Base-by-base conservation (phyloP, 1,140 invertebrate genomes). In the Papilio dardanus region DNA sequence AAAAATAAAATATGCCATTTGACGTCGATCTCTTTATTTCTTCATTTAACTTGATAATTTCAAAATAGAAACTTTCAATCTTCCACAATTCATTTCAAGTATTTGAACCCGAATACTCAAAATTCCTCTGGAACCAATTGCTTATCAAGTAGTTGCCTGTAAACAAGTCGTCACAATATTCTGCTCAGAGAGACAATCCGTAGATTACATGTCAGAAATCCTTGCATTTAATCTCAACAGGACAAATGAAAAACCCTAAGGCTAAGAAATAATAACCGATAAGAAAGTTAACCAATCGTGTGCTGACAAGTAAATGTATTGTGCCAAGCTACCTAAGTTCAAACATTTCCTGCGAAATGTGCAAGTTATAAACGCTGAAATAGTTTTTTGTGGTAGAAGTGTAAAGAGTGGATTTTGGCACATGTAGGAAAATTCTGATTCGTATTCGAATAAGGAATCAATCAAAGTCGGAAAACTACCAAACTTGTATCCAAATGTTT, bases 401-500 rank as follows among this genome's bases (percentile, higher is more conserved):
- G n/a, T 37, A 37, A 37, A 37, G 7, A 37, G 35, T 7, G 35
- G 35, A 8, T 37, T 37, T 37, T 37, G 35, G 35, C 35, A 37
- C 3, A 54, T 54, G 46, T 19, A 24, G 21, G 8, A 24, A 24
- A 54, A 12, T 54, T 24, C 2, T 21, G 7, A 54, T 54, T 54
- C 50, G 50, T 54, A 54, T 54, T 54, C 21, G 19, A 54, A 24
- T 12, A 54, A 54, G 50, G 21, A 54, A 54, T 54, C 19, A 54
- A 8, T 54, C n/a, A n/a, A n/a, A n/a, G 21, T 54, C 50, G 50
- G 50, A 54, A 54, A 54, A 54, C 50, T 54, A 54, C 50, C 21
- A 21, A 54, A 54, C 21, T 54, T 54, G 42, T 12, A 54, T 54
- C 10, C 50, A 54, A 37, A 54, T 54, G 50, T 54, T 54, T 54